A percentile compares a stretch with the other conserved stretches of the same genome.
These are phyloP conservation scores for Myathropa florea DNA, from an alignment of 2,888 invertebrate genomes.

Conservation along the genomic window DNA sequence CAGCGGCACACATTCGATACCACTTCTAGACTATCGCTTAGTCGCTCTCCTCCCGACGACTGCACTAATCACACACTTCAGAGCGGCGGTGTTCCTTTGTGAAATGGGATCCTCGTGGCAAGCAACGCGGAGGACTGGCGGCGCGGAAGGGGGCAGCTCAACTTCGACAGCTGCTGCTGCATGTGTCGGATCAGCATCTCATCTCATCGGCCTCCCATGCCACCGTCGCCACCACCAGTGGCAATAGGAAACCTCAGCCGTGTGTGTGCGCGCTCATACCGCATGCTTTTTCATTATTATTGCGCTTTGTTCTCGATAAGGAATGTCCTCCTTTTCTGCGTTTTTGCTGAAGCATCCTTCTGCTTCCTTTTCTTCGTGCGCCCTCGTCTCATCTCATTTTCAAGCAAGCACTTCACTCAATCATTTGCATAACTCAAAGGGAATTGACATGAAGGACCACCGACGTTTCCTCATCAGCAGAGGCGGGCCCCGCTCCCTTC, in stretches of 20 bases:
- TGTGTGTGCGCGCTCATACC: conserved; percentile 29
- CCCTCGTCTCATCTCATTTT: conserved; percentile 33
- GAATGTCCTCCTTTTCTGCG: background rate
- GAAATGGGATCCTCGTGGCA: conserved; percentile 64
- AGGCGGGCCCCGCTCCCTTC: too few relatives aligned
- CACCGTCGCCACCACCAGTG: background rate
- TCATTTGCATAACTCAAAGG: conserved; percentile 63
- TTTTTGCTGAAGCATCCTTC: conserved; percentile 9
- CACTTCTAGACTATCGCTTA: conserved; percentile 31
- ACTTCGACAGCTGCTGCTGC: conserved; percentile 14
- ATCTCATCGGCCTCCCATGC: background rate
- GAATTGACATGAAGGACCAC: conserved; percentile 51
- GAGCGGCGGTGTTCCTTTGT: conserved; percentile 61
- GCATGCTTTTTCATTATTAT: conserved; percentile 48
- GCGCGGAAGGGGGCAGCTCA: background rate
- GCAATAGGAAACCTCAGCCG: conserved; percentile 26
- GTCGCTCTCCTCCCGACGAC: conserved; percentile 34
- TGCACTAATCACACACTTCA: conserved; percentile 45
- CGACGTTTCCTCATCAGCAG: conserved; percentile 32
- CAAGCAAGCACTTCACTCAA: conserved; percentile 39
- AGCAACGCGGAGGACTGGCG: conserved; percentile 15
- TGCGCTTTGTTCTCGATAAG: conserved; percentile 13
- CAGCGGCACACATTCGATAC: conserved; percentile 55
- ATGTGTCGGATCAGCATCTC: conserved; percentile 6
- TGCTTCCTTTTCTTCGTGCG: conserved; percentile 21